These are phyloP conservation scores for Atherinomorus stipes DNA, from an alignment of 2,113 vertebrate species.

Conservation along the genomic window DNA sequence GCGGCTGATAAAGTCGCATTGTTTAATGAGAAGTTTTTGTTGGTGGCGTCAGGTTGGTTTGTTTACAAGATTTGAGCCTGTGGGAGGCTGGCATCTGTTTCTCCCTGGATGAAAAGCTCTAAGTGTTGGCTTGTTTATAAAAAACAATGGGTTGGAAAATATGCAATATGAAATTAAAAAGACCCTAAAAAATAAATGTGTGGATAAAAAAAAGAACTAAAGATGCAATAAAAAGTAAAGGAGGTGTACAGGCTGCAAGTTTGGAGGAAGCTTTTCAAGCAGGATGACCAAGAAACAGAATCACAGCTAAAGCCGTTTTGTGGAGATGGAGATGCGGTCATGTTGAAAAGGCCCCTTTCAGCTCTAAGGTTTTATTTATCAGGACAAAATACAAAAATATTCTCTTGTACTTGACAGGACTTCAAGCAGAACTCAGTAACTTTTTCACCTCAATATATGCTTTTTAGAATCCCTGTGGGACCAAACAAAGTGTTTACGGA, in stretches of 20 bases:
- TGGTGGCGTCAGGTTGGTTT: slow-evolving; percentile 57
- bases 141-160: slow-evolving; percentile 36
- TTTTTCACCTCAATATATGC: too few species aligned
- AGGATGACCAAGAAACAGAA: too few species aligned
- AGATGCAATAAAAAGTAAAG: background rate
- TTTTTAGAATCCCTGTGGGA: too few species aligned
- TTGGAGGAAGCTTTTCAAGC: too few species aligned
- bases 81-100: slow-evolving; percentile 78
- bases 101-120: slow-evolving; percentile 44
- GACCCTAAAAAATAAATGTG: background rate
- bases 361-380: too few species aligned
- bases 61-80: slow-evolving; percentile 64
- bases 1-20: slow-evolving; percentile 70
- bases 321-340: background rate
- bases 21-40: slow-evolving; percentile 67
- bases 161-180: slow-evolving; percentile 31
- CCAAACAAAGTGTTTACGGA: too few species aligned
- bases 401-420: too few species aligned
- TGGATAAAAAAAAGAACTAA: background rate
- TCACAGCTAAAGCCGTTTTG: background rate
- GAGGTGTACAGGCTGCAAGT: too few species aligned
- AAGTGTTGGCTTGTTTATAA: slow-evolving; percentile 52
- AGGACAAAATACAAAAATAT: too few species aligned
- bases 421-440: too few species aligned
- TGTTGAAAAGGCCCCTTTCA: too few species aligned